A percentile compares a stretch with the other conserved stretches of the same genome.
These are phyloP conservation scores for Astyanax mexicanus DNA, from an alignment of 2,797 vertebrate genomes.

Conservation along the genomic window DNA sequence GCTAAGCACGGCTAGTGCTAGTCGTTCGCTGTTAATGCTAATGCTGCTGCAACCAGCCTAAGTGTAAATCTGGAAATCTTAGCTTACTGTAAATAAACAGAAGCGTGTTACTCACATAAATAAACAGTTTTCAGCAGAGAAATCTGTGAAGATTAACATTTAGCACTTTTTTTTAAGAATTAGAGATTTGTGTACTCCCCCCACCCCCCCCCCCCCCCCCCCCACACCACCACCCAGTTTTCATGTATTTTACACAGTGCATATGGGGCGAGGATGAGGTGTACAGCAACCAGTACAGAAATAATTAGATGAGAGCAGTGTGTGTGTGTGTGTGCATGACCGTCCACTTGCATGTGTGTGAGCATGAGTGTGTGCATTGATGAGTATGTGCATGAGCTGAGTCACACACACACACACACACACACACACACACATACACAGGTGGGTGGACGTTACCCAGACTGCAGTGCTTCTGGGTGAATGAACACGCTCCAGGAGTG, in stretches of 20 bases:
- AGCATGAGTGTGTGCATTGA: conserved; percentile 10
- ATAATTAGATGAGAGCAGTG: conserved; percentile 12
- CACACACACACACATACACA: conserved; percentile 11
- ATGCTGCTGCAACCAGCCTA: too few species aligned
- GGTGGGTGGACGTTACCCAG: conserved; percentile 29
- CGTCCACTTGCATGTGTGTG: conserved; percentile 10
- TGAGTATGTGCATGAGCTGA: background rate
- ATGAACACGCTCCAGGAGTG: conserved; percentile 26
- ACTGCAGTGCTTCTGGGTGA: conserved; percentile 32
- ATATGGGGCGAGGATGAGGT: conserved; percentile 3
- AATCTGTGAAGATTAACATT: too few species aligned
- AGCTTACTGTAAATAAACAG: too few species aligned
- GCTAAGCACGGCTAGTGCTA: too few species aligned
- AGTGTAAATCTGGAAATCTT: too few species aligned
- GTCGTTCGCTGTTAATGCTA: too few species aligned
- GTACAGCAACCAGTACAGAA: conserved; percentile 35
- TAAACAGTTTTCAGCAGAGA: too few species aligned
- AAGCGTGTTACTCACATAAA: too few species aligned
- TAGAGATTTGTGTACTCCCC: too few species aligned
- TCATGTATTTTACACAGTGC: background rate
- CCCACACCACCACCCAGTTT: too few species aligned
- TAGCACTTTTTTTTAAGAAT: too few species aligned
- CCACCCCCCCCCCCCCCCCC: too few species aligned
- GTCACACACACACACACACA: background rate
- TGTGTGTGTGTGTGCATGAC: background rate